Evolutionary conservation across 2,888 invertebrate genomes (phyloP), one percentile per base, ranked within the genome.

Genomic region (Acanthosepion pharaonis): DNA sequence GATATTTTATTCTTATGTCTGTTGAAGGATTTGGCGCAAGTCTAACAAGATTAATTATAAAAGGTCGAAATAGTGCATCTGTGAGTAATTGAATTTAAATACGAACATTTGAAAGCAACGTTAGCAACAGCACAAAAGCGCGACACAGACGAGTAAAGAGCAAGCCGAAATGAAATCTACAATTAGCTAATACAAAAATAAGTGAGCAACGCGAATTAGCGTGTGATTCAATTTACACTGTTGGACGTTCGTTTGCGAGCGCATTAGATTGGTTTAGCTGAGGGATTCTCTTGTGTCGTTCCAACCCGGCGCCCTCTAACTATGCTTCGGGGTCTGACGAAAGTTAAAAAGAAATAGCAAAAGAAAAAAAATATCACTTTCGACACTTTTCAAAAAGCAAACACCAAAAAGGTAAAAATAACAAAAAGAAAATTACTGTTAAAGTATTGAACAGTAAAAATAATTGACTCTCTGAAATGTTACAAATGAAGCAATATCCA

Each of bases 121-220:
- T 33, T 18, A n/a, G n/a, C n/a, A 78, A 78, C 15, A n/a, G 78
- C n/a, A 3, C 9, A 11, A 78, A n/a, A 78, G n/a, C n/a, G 33
- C 11, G 33, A 78, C 59, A 20, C 23, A 59, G 25, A 59, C 6
- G 20, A 59, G 59, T 23, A 59, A 23, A 59, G 20, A 23, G 23
- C 59, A 59, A 59, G 5, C 23, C n/a, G n/a, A n/a, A 78, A 78
- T n/a, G 78, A 23, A 78, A 78, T 78, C n/a, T 78, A 78, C 78
- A 78, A 78, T 78, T 78, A 78, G 78, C 78, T 78, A n/a, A n/a
- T n/a, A 78, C 78, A 78, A 78, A 78, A 78, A n/a, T 78, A 78
- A 78, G n/a, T 78, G n/a, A 78, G 78, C 78, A n/a, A n/a, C n/a
- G 78, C 78, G 78, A 15, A 78, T 78, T 78, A 78, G n/a, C 78